Base-by-base conservation (phyloP, 2,888 invertebrate genomes). In the Elgonia sp. region DNA sequence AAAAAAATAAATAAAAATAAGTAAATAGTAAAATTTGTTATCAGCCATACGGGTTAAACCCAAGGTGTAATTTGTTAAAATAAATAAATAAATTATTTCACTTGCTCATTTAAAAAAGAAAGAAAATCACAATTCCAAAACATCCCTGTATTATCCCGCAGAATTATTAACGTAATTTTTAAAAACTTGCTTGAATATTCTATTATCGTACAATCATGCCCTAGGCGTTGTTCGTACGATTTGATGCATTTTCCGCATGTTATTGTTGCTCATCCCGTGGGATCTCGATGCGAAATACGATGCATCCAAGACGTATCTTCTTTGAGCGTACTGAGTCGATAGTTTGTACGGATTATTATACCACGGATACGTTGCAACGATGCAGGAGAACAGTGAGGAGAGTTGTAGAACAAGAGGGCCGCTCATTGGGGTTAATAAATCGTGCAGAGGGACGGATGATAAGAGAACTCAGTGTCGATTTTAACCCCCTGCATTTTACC, bases 221-320 rank as follows among this genome's bases (percentile, higher is more conserved):
- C 40, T 21, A 7, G 53, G 76, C 65, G 55, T 53, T 40, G 67
- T 67, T 57, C 53, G 40, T 53, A 40, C 40, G 50, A 55, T 77
- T 77, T 67, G 67, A 60, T 57, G 57, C 39, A 81, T 81, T 70
- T 81, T 81, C 62, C 50, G 60, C 50, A 37, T 62, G 62, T 60
- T 39, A 46, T 39, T 70, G 67, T 79, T 62, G 46, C 40, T 39
- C 20, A 21, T 50, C 70, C 46, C 62, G 0, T 8, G 80, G 20
- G 29, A 60, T 60, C 20, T 29, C 14, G 57, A 55, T 76, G 29
- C 37, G 39, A 53, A 65, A 65, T 67, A 79, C 20, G 37, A 8
- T 37, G 21, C 65, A 37, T 65, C 10, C 77, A 55, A 53, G 65
- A 40, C 37, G 65, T 77, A 77, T 77, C 40, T 65, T 20, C 20